Base-by-base conservation (phyloP, 53 echinoderm and acorn worm species). In the Zoroaster sp. region DNA sequence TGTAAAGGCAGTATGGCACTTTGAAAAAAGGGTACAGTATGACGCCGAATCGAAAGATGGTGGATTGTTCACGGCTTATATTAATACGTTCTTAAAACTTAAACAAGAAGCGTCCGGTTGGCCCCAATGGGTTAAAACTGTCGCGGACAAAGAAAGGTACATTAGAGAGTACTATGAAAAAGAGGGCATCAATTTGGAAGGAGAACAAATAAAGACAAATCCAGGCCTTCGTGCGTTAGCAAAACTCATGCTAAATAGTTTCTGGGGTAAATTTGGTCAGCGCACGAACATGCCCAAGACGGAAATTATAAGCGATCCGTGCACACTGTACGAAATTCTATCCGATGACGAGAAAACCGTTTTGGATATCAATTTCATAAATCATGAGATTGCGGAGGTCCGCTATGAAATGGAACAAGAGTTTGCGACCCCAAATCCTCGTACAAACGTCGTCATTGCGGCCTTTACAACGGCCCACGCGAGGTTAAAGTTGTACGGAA, bases 261-360 rank as follows among this genome's bases (percentile, higher is more conserved):
- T 95, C 33, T 93, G 95, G 95, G 96, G 95, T 2, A 88, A 88
- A 37, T 88, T 88, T 66, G 88, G 66, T 3, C 88, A 88, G 35
- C 35, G 39, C 13, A 11, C 35, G 3, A 87, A 87, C 42, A 72
- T 87, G 55, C 40, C 40, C 2, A 4, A 78, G 15, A 75, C 75
- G 2, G 47, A 65, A 28, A 17, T 77, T 0, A 10, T 72, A 5
- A 51, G 32, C 25, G 51, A 80, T 17, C 89, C 89, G 1, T 7
- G 31, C 69, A 13, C 25, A 3, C 41, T 89, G 6, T 89, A 89
- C 43, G 80, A 89, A 12, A 4, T 89, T 3, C 43, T 89, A 21
- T 46, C 15, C 3, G 53, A 42, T 40, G 70, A 78, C n/a, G 36
- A 44, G 5, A 47, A 78, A 30, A 35, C 46, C 3, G 89, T 89